Evolutionary conservation across 2,113 vertebrate genomes (phyloP), one percentile per base, ranked within the genome.

Genomic region (Zingel zingel): DNA sequence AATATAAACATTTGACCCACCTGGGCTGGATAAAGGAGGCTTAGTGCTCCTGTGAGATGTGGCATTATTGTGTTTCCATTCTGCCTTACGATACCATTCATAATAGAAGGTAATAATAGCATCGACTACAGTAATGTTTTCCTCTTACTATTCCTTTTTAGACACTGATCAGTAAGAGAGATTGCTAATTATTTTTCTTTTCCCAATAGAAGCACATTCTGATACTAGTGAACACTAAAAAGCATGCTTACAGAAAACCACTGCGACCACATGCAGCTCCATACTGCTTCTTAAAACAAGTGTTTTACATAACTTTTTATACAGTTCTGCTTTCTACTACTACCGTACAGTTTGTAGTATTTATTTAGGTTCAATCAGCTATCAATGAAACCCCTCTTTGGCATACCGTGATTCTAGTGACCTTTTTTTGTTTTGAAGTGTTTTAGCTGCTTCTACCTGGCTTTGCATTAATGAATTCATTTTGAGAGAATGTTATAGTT

Each of bases 181-280:
- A 68, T 68, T 68, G 66, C 51, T 69, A 30, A 36, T 81, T 61
- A 16, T 79, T 75, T 77, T 82, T 48, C 16, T 64, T 61, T 61
- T 66, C 59, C 56, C n/a, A 27, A 65, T 79, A 86, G 81, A 92
- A 88, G 88, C 86, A 84, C 88, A 88, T 77, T 66, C 74, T 88
- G 85, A 86, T 79, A 78, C 86, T 86, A 84, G 86, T 87, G 73
- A 93, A 94, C 94, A 94, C 92, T 93, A 91, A 83, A 83, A 75
- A 61, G 51, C 83, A 77, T 63, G 86, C 87, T 81, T 77, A 77
- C 48, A 64, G 70, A 82, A 73, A 58, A 76, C 50, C 62, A 61
- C 73, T 30, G 27, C 36, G 3, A 61, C 64, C 64, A 80, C 79
- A 53, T 69, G 39, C 67, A 78, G 77, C 88, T 54, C 64, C 51